Conservation (phyloP, 2,797 vertebrate genomes). For the Holocentrus rufus region DNA sequence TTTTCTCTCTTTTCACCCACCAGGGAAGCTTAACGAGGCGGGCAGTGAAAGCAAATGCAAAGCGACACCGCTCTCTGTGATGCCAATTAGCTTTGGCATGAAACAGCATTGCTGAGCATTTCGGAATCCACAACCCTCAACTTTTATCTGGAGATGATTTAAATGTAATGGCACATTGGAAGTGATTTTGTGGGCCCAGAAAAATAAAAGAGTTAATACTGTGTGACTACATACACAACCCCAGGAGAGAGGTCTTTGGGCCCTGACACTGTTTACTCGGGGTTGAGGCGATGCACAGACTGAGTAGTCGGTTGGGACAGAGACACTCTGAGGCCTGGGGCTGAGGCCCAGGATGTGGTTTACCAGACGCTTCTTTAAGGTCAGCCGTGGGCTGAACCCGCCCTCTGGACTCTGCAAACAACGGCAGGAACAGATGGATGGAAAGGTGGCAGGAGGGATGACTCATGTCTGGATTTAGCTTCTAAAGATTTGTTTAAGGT, state of each 20-base stretch:
- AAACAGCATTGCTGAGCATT: slow-evolving; percentile 55
- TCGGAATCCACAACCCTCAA: slow-evolving; percentile 36
- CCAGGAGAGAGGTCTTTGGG: slow-evolving; percentile 94
- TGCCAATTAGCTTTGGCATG: slow-evolving; percentile 11
- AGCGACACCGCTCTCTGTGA: slow-evolving; percentile 33
- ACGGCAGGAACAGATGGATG: slow-evolving; percentile 64
- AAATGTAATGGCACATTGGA: slow-evolving; percentile 27
- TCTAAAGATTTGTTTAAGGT: slow-evolving; percentile 1
- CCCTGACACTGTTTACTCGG: slow-evolving; percentile 81
- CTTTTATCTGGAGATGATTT: slow-evolving; percentile 38
- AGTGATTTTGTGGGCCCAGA: slow-evolving; percentile 60
- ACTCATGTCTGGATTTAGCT: slow-evolving; percentile 16
- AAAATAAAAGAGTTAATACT: slow-evolving; percentile 34
- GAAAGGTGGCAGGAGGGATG: slow-evolving; percentile 39
- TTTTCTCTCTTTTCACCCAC: slow-evolving; percentile 42
- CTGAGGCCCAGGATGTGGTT: slow-evolving; percentile 96
- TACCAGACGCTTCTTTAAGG: slow-evolving; percentile 94
- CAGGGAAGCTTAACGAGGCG: slow-evolving; percentile 38
- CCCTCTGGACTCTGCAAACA: slow-evolving; percentile 89
- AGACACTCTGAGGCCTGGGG: slow-evolving; percentile 86
- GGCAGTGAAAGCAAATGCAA: slow-evolving; percentile 53
- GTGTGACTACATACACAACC: slow-evolving; percentile 90
- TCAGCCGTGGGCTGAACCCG: slow-evolving; percentile 89
- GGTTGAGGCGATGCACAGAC: slow-evolving; percentile 80
- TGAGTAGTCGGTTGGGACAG: slow-evolving; percentile 88